Conservation (phyloP, 2,113 vertebrate species). For the Plectropomus leopardus region DNA sequence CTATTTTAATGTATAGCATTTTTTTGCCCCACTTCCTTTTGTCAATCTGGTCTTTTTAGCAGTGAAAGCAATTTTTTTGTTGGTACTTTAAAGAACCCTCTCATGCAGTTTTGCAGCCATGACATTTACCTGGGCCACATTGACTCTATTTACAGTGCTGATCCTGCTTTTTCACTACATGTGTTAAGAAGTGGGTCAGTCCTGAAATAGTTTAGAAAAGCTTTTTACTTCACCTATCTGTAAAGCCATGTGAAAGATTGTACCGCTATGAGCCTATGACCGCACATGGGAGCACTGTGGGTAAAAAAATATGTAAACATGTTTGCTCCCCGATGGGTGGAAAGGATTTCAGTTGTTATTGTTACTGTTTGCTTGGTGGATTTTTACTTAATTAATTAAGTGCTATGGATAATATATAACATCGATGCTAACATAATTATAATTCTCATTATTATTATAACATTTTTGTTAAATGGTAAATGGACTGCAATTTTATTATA, state of each 20-base stretch:
- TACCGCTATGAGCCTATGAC: background rate
- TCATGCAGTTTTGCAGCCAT: background rate
- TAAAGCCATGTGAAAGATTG: background rate
- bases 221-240: conserved; percentile 12
- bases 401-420: too few relatives aligned
- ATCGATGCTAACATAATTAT: too few relatives aligned
- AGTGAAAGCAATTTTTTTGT: background rate
- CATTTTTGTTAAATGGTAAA: too few relatives aligned
- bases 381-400: too few relatives aligned
- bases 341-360: background rate
- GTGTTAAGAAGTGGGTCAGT: conserved; percentile 15
- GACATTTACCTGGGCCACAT: background rate
- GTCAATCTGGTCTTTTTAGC: background rate
- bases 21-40: background rate
- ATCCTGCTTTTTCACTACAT: background rate
- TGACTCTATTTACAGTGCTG: conserved; percentile 7
- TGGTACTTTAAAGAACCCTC: background rate
- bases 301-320: background rate
- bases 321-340: background rate
- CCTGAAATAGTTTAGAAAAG: background rate
- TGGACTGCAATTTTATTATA: too few relatives aligned
- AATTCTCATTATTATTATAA: too few relatives aligned
- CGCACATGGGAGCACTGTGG: background rate
- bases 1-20: background rate
- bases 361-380: background rate